Base-by-base conservation (phyloP, 2,888 invertebrate species). In the Metopia argyrocephala region DNA sequence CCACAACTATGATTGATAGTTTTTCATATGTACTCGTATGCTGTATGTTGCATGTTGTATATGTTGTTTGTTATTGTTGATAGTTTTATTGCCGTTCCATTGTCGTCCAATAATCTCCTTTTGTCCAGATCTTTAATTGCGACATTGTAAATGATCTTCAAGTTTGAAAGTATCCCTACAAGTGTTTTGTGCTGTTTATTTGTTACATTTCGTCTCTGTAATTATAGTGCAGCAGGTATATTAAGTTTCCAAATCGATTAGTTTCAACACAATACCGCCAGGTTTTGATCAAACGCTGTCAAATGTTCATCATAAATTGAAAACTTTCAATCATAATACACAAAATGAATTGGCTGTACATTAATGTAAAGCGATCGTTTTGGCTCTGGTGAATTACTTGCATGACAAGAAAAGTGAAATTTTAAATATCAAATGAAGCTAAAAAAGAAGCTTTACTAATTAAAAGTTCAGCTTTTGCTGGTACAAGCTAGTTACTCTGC, bases 1-100 rank as follows among this genome's bases (percentile, higher is more conserved):
- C 21, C 59, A 38, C 57, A 65, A 61, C 69, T 65, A 79, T 79
- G 78, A 81, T 81, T 81, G 74, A 81, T 81, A 75, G 81, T 48
- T 76, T 76, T 56, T 38, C 56, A 56, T 27, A 27, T 20, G 27
- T 28, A 21, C 9, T 3, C 12, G 7, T 3, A 20, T 52, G 7
- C 20, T 50, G 18, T n/a, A n/a, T 15, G 7, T 15, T 76, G 3
- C 54, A 50, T 21, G 6, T 9, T 3, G 27, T 48, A 15, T 31
- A 12, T 21, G 3, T 28, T 31, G 12, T 3, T 23, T 48, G 27
- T 20, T 18, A 38, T 12, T 38, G 38, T 38, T 38, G 38, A 38
- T 38, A 15, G 38, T 38, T 38, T 38, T 38, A 38, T 38, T 38
- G 38, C 38, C n/a, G n/a, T n/a, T n/a, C n/a, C 38, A 38, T 38